These are phyloP conservation scores for Edolisoma coerulescens DNA, from an alignment of 2,113 vertebrate species.

Conservation along the genomic window DNA sequence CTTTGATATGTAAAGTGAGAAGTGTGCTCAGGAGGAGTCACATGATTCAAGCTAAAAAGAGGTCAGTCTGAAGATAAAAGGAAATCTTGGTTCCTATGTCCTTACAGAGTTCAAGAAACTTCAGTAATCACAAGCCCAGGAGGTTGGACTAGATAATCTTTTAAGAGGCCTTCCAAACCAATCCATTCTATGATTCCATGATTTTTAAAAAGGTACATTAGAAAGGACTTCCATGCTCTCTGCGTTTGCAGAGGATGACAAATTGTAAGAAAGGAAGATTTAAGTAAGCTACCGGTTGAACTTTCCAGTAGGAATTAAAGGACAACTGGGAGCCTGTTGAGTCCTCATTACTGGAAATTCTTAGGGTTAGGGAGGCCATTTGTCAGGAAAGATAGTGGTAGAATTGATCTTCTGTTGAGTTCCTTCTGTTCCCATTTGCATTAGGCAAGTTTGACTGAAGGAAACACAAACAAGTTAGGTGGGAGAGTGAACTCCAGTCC, in stretches of 20 bases:
- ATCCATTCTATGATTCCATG: background rate
- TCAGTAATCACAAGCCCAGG: background rate
- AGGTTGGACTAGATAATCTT: background rate
- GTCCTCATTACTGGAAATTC: background rate
- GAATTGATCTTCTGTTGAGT: background rate
- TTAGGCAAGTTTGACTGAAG: background rate
- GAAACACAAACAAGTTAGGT: background rate
- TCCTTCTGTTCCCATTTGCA: background rate
- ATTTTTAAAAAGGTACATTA: background rate
- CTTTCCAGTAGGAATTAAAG: background rate
- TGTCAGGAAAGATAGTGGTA: background rate
- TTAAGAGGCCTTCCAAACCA: background rate
- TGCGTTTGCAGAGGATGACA: background rate
- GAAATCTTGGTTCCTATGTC: background rate
- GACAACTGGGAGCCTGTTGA: background rate
- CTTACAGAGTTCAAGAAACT: background rate
- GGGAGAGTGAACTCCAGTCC: background rate
- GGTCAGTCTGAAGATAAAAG: background rate
- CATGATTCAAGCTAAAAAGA: background rate
- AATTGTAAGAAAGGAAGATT: background rate
- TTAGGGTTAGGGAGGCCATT: background rate
- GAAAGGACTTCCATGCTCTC: background rate
- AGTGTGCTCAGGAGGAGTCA: background rate
- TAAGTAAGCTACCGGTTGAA: background rate
- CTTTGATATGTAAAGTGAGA: background rate